Evolutionary conservation across 2,888 invertebrate genomes (phyloP).

Genomic region (Suillia variegata): DNA sequence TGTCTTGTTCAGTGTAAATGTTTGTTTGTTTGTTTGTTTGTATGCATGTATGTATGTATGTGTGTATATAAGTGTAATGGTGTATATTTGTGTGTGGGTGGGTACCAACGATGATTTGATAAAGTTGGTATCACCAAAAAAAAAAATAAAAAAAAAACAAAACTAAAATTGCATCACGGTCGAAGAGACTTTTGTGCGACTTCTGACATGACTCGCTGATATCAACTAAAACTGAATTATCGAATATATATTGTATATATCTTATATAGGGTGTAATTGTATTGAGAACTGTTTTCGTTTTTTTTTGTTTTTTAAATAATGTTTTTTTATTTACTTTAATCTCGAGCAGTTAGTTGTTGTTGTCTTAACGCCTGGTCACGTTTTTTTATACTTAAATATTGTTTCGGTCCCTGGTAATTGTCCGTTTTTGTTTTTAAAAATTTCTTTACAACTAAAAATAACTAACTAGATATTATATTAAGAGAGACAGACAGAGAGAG

Average conservation of each 20-base stretch:
- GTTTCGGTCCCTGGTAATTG: constrained; percentile 35
- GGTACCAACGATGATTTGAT: too few species aligned
- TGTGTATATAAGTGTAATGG: neutral
- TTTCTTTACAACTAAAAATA: constrained; percentile 46
- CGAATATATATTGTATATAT: too few species aligned
- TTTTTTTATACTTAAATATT: constrained; percentile 16
- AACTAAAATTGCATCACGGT: too few species aligned
- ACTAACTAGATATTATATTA: constrained; percentile 43
- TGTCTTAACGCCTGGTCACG: too few species aligned
- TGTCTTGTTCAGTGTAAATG: constrained; percentile 21
- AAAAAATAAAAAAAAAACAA: too few species aligned
- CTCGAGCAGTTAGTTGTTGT: too few species aligned
- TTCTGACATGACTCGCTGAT: too few species aligned
- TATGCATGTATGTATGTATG: constrained; percentile 6
- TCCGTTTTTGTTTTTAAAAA: constrained; percentile 30
- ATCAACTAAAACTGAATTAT: too few species aligned
- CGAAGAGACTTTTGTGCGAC: too few species aligned
- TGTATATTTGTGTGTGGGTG: neutral
- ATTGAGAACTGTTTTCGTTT: neutral
- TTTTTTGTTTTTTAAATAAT: neutral
- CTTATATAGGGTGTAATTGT: too few species aligned
- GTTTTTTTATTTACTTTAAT: neutral
- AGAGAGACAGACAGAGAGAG: constrained; percentile 16
- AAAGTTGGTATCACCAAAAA: too few species aligned
- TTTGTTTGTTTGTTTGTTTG: constrained; percentile 10